Evolutionary conservation across 2,888 invertebrate genomes (phyloP), one percentile per base, ranked within the genome.

Genomic region (Rosalia funebris): DNA sequence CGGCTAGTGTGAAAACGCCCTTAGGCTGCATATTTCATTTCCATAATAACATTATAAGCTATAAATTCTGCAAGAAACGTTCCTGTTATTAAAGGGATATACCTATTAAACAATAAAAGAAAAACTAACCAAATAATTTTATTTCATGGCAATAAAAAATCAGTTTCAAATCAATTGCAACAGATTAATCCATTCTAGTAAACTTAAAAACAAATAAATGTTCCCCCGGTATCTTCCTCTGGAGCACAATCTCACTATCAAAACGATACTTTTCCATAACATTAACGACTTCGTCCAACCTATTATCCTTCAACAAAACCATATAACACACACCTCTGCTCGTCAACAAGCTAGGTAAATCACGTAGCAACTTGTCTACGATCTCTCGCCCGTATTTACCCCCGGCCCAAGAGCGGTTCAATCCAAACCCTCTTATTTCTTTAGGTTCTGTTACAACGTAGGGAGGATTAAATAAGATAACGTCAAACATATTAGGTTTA

Each of bases 391-490:
- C 94, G 68, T 88, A 84, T 0, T 75, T 55, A 0, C 95, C 94
- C 5, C 94, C 94, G 1, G 93, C 93, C 93, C 93, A 95, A 52
- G 90, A 85, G 52, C 87, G 86, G 50, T 83, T 82, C 50, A 90
- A 84, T 57, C 86, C 83, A 52, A 72, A 80, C 0, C 82, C 77
- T 11, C 80, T 79, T 57, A 93, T 86, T 82, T 97, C 96, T 11
- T 85, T 82, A 41, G 88, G 83, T 5, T 89, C 87, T 0, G 97
- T 97, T 0, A 94, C 92, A 36, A 99, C 98, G 84, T 99, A 99
- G 0, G 99, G 99, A 1, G 99, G 98, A 86, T 99, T 99, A 77
- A 98, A 99, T 52, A 99, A 77, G 55, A 99, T 84, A 15, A 99
- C 73, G 85, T 99, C 98, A 71, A 97, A 89, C 14, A 83, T 74